phyloP scores from a whole-genome alignment of 2,113 vertebrate species.

The Chloropsis cyanopogon region DNA sequence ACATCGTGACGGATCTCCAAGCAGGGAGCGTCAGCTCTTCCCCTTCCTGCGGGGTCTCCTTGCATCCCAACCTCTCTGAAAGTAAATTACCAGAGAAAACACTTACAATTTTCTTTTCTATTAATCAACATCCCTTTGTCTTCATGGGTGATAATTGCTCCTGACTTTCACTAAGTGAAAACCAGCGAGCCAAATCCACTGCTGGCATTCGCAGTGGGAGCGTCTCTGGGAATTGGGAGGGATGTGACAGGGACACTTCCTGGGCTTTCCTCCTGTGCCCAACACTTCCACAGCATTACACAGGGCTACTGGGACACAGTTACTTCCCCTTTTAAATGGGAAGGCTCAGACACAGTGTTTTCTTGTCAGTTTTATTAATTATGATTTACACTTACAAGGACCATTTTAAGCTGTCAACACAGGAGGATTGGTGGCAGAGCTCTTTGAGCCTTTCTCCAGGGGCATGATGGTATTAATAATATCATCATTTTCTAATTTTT shows the following conservation, averaged over 20 bases:
- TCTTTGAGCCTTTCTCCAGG: background rate
- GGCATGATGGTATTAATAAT: background rate
- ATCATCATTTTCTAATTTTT: background rate
- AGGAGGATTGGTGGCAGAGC: background rate
- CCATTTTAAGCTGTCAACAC: background rate
- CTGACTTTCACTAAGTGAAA: background rate
- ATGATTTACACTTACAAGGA: background rate
- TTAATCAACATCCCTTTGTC: background rate
- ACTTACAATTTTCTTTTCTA: background rate
- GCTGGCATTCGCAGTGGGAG: fast-evolving
- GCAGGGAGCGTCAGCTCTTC: background rate
- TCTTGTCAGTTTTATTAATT: background rate
- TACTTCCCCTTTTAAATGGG: background rate
- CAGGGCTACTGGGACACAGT: background rate
- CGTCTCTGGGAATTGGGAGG: fast-evolving
- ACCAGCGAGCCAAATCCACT: background rate
- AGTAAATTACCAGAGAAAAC: background rate
- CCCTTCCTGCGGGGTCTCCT: background rate
- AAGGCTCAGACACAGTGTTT: background rate
- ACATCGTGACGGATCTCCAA: fast-evolving
- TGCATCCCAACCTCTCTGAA: background rate
- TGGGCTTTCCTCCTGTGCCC: background rate
- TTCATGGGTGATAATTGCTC: background rate
- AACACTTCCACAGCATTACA: background rate
- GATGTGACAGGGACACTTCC: background rate